A percentile compares a stretch with the other conserved stretches of the same genome.
Evolutionary conservation across 53 echinoderm and acorn worm species (phyloP).

Genomic region (Arbacia lixula): DNA sequence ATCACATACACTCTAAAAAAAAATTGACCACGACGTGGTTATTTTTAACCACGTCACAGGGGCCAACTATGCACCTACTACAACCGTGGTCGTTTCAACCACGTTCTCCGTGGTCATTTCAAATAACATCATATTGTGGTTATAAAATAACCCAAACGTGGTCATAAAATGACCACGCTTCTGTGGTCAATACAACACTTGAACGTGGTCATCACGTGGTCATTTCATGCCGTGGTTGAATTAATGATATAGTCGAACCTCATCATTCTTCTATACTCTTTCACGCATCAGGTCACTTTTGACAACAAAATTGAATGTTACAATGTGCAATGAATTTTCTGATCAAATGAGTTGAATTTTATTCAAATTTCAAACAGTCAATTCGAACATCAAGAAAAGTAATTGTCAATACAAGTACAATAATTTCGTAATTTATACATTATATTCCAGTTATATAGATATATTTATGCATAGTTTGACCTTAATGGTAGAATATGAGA

Average conservation of each 20-base stretch:
- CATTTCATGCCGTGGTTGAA: conserved; percentile 41
- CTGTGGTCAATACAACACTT: conserved; percentile 21
- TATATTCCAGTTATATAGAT: too few species aligned
- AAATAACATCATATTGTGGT: conserved; percentile 22
- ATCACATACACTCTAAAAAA: conserved; percentile 44
- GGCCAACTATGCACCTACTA: conserved; percentile 48
- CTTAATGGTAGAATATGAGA: too few species aligned
- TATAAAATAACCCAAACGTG: conserved; percentile 38
- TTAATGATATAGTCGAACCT: conserved; percentile 22
- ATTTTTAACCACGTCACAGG: conserved; percentile 43
- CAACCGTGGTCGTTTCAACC: conserved; percentile 25
- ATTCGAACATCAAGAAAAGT: conserved; percentile 20
- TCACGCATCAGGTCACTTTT: conserved; percentile 14
- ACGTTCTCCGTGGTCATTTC: conserved; percentile 34
- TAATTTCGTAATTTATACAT: too few species aligned
- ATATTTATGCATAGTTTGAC: too few species aligned
- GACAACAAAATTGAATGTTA: background rate
- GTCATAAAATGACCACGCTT: conserved; percentile 20
- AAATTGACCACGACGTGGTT: conserved; percentile 29
- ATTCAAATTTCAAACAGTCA: conserved; percentile 27
- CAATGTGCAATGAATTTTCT: conserved; percentile 1
- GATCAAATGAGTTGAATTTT: conserved; percentile 16
- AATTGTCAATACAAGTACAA: too few species aligned
- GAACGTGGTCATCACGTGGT: conserved; percentile 35
- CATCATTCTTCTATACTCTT: conserved; percentile 27